phyloP scores from a whole-genome alignment of 2,888 invertebrate genomes.

The Onthophagus sagittarius region DNA sequence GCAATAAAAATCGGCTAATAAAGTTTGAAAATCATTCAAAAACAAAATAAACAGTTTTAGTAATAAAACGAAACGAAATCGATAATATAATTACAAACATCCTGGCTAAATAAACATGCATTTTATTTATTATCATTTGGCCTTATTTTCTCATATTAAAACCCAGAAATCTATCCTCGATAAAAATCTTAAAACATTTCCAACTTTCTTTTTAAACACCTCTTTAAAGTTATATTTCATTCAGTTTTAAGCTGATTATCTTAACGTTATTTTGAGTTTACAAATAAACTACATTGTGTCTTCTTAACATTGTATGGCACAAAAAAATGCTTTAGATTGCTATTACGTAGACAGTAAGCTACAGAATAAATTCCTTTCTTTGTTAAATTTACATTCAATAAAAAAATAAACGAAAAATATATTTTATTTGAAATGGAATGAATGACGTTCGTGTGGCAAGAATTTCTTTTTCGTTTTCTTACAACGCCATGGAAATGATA shows the following conservation, averaged over 20 bases:
- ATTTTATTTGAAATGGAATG: slow-evolving; percentile 5
- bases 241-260: background rate
- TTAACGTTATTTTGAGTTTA: background rate
- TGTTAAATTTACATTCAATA: background rate
- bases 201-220: no score
- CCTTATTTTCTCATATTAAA: background rate
- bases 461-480: background rate
- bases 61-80: no score
- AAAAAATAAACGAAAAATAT: background rate
- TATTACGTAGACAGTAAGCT: background rate
- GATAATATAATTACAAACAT: background rate
- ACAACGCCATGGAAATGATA: background rate
- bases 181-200: no score
- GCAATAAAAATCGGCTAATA: no score
- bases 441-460: background rate
- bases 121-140: background rate
- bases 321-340: background rate
- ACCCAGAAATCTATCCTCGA: background rate
- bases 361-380: background rate
- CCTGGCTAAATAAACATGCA: background rate
- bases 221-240: background rate
- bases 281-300: background rate
- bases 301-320: slow-evolving; percentile 8
- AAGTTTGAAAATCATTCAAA: no score
- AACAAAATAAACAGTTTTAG: no score